Evolutionary conservation across 2,888 invertebrate species (phyloP).

Genomic region (Eristalis arbustorum): DNA sequence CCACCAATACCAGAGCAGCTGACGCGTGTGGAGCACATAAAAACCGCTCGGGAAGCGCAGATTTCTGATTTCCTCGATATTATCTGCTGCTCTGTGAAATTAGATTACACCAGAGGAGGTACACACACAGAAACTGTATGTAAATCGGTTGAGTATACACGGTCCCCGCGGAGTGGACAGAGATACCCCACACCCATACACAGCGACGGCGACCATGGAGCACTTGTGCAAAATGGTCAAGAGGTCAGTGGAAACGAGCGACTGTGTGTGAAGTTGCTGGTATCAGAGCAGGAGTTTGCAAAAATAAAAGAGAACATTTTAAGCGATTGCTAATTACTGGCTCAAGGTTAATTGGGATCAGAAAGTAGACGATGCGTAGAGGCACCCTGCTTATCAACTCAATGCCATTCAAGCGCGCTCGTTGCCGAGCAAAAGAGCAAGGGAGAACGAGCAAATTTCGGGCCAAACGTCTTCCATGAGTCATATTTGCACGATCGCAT

Average conservation of each 20-base stretch:
- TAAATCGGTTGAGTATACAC: slow-evolving; percentile 4
- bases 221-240: slow-evolving; percentile 65
- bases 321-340: slow-evolving; percentile 60
- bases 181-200: slow-evolving; percentile 30
- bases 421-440: neutral
- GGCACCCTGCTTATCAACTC: slow-evolving; percentile 8
- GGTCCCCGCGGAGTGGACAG: slow-evolving; percentile 9
- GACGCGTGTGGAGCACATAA: slow-evolving; percentile 39
- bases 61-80: slow-evolving; percentile 64
- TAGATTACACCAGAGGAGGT: slow-evolving; percentile 51
- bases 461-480: slow-evolving; percentile 42
- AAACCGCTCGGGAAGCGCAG: slow-evolving; percentile 36
- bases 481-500: slow-evolving; percentile 44
- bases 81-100: slow-evolving; percentile 57
- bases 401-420: neutral
- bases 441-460: slow-evolving; percentile 10
- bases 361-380: slow-evolving; percentile 22
- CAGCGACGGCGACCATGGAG: neutral
- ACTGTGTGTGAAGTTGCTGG: slow-evolving; percentile 16
- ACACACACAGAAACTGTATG: slow-evolving; percentile 2
- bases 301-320: slow-evolving; percentile 1
- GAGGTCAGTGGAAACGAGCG: slow-evolving; percentile 64
- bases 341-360: slow-evolving; percentile 68
- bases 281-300: neutral
- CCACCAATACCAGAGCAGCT: slow-evolving; percentile 31